A percentile compares a stretch with the other conserved stretches of the same genome.
These are phyloP conservation scores for Gavia stellata DNA, from an alignment of 2,113 vertebrate species.

Conservation along the genomic window DNA sequence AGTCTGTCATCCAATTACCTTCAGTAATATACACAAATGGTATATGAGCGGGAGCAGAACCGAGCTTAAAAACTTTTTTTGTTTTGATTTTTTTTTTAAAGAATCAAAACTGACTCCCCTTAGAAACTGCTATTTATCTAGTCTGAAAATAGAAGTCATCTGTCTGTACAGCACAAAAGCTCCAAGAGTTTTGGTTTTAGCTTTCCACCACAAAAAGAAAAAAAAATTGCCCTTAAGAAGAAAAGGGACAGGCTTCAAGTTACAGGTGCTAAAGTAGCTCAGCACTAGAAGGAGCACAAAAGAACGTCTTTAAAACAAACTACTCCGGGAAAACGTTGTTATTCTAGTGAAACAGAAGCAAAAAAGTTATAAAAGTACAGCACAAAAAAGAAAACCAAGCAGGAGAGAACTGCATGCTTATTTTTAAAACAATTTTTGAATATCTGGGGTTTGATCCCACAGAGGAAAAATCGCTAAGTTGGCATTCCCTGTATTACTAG, in stretches of 20 bases:
- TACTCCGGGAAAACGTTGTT: background rate
- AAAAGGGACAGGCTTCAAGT: background rate
- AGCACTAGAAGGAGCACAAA: background rate
- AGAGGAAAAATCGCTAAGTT: background rate
- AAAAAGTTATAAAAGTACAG: background rate
- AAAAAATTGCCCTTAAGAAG: background rate
- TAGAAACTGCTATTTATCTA: background rate
- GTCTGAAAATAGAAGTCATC: slow-evolving; percentile 13
- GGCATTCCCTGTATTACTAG: background rate
- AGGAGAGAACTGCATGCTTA: background rate
- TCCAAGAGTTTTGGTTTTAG: background rate
- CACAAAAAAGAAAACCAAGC: background rate
- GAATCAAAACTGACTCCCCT: background rate
- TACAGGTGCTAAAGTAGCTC: background rate
- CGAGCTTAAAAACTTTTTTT: background rate
- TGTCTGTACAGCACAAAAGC: background rate
- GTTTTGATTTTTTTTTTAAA: background rate
- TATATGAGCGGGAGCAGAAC: background rate
- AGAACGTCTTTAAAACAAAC: background rate
- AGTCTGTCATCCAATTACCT: background rate
- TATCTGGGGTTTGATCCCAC: background rate
- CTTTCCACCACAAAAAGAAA: background rate
- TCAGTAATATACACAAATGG: background rate
- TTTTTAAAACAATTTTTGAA: background rate
- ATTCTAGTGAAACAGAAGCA: background rate